A percentile compares a stretch with the other conserved stretches of the same genome.
Conservation (phyloP, 2,113 vertebrate genomes). For the Sphaerodactylus townsendi region DNA sequence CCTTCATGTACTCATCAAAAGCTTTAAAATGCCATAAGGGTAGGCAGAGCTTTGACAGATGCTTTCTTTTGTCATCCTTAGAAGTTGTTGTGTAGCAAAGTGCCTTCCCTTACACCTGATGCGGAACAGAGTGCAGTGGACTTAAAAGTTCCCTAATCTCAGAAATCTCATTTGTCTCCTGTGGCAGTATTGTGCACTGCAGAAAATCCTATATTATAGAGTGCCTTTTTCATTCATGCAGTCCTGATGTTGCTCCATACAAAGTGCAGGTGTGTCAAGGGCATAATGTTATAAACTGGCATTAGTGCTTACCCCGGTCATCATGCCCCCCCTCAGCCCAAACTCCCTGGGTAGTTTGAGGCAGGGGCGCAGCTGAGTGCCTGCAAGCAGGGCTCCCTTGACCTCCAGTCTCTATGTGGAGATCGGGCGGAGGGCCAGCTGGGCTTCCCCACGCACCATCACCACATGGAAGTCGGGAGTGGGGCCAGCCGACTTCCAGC, state of each 20-base stretch:
- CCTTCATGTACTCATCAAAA: neutral
- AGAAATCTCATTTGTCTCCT: neutral
- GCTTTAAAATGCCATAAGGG: neutral
- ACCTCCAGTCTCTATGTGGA: too few relatives aligned
- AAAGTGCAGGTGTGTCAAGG: too few relatives aligned
- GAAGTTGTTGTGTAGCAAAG: neutral
- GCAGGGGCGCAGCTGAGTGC: too few relatives aligned
- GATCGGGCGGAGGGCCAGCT: too few relatives aligned
- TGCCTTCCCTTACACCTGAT: neutral
- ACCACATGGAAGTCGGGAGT: too few relatives aligned
- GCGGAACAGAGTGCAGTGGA: neutral
- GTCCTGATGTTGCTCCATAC: neutral
- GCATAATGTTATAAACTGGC: too few relatives aligned
- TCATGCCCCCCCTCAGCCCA: too few relatives aligned
- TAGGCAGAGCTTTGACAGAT: neutral
- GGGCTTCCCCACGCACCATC: too few relatives aligned
- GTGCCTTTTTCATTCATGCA: neutral
- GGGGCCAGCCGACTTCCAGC: too few relatives aligned
- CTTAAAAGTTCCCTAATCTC: neutral
- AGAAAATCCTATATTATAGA: neutral
- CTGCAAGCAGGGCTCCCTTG: too few relatives aligned
- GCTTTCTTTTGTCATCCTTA: neutral
- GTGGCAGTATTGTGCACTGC: neutral
- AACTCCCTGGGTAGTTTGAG: too few relatives aligned
- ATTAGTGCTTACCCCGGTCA: too few relatives aligned